Evolutionary conservation across 2,888 invertebrate species (phyloP).

Genomic region (Platycnemis pennipes): DNA sequence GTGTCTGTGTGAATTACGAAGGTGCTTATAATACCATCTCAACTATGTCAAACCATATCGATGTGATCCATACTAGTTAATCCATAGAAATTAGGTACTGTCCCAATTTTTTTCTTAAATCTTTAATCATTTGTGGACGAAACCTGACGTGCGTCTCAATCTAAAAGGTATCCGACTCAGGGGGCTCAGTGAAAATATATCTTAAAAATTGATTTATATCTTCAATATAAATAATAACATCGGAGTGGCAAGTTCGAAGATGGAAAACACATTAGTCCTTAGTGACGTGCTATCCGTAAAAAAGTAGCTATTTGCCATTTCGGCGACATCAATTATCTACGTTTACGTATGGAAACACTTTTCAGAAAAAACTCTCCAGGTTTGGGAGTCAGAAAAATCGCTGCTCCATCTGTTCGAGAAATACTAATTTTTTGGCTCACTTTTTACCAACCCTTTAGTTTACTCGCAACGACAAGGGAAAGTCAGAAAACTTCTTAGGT

Average conservation of each 20-base stretch:
- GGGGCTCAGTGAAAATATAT: too few relatives aligned
- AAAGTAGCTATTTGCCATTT: background rate
- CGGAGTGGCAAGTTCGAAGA: background rate
- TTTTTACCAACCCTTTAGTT: background rate
- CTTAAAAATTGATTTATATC: too few relatives aligned
- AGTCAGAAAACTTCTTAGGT: background rate
- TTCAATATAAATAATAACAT: background rate
- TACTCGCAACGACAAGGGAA: background rate
- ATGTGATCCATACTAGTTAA: too few relatives aligned
- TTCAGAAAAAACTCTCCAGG: background rate
- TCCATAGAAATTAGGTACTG: too few relatives aligned
- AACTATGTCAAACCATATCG: too few relatives aligned
- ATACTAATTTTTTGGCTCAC: background rate
- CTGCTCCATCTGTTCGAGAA: background rate
- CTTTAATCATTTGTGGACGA: too few relatives aligned
- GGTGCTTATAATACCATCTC: too few relatives aligned
- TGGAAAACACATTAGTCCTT: background rate
- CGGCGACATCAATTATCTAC: too few relatives aligned
- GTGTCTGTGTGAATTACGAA: too few relatives aligned
- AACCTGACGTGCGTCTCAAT: too few relatives aligned
- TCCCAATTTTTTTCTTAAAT: too few relatives aligned
- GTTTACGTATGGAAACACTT: background rate
- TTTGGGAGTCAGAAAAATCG: background rate
- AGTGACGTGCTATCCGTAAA: background rate
- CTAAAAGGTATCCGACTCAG: too few relatives aligned